Base-by-base conservation (phyloP, 1,140 invertebrate species). In the Ips nitidus region DNA sequence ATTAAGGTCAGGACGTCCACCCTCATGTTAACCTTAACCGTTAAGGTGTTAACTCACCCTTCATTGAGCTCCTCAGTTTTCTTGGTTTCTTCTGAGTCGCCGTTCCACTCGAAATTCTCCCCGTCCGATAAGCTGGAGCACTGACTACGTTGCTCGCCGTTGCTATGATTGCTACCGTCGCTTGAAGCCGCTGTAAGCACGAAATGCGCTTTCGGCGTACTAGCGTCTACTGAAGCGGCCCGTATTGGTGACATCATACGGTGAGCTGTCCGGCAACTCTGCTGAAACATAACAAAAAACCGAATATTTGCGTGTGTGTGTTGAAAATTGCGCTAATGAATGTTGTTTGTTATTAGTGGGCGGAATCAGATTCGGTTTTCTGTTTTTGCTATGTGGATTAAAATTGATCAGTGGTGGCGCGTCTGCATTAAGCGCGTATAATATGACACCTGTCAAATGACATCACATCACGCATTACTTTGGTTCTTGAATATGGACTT, bases 21-120 rank as follows among this genome's bases (percentile, higher is more conserved):
- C 22, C 22, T 22, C 22, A 22, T 22, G 22, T 22, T 22, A 22
- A 22, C 22, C 22, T 22, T 22, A 22, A 22, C 22, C 22, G 22
- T 22, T 22, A 22, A 22, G 22, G 22, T 22, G 22, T 39, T 36
- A 57, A 64, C 61, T 58, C 41, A 61, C 57, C 58, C 58, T 22
- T 40, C 47, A 61, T 53, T 22, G 52, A 55, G 6, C 45, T 7
- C 52, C 7, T 53, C 45, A 2, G 37, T 59, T 47, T 41, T 37
- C 36, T 60, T 65, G 4, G 36, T 7, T 4, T 38, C 57, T 58
- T 45, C 45, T 41, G 55, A n/a, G 37, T 50, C 87, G 2, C 86
- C 86, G 71, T 86, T 87, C 74, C 88, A 87, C 77, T 89, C 88
- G 77, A 84, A 89, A 75, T 85, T 88, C 76, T 88, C 87, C 36